A percentile compares a stretch with the other conserved stretches of the same genome.
Conservation (phyloP, 2,797 vertebrate genomes). For the Sebastes cheni region DNA sequence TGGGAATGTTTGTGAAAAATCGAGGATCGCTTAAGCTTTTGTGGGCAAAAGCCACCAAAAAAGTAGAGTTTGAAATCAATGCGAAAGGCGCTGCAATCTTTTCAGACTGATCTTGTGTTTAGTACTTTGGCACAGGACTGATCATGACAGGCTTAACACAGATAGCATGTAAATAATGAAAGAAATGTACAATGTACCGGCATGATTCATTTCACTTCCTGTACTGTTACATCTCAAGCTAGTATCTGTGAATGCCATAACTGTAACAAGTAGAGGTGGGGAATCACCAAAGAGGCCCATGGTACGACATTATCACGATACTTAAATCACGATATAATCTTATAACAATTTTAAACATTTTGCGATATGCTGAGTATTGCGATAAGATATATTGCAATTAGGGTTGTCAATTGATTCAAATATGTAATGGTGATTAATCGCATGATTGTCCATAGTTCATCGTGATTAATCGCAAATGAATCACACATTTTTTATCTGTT, state of each 20-base stretch:
- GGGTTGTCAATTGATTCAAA: too few species aligned
- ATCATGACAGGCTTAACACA: neutral
- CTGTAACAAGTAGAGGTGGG: neutral
- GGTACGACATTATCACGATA: too few species aligned
- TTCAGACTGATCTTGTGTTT: neutral
- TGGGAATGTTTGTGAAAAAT: slow-evolving; percentile 24
- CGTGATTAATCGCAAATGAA: too few species aligned
- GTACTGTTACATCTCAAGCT: neutral
- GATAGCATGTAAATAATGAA: neutral
- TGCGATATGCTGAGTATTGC: too few species aligned
- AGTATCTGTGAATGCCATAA: neutral
- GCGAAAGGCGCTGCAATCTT: neutral
- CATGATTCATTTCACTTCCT: neutral
- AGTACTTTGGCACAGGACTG: neutral
- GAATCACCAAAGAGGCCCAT: too few species aligned
- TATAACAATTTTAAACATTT: too few species aligned
- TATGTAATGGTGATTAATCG: too few species aligned
- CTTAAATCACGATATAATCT: too few species aligned
- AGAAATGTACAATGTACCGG: neutral
- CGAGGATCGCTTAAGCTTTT: slow-evolving; percentile 4
- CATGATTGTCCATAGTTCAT: too few species aligned
- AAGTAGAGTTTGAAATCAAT: slow-evolving; percentile 31
- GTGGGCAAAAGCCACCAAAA: slow-evolving; percentile 14
- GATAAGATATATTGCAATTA: too few species aligned
- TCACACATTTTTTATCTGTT: too few species aligned